Evolutionary conservation across 2,113 vertebrate genomes (phyloP).

Genomic region (Nothocercus julius): DNA sequence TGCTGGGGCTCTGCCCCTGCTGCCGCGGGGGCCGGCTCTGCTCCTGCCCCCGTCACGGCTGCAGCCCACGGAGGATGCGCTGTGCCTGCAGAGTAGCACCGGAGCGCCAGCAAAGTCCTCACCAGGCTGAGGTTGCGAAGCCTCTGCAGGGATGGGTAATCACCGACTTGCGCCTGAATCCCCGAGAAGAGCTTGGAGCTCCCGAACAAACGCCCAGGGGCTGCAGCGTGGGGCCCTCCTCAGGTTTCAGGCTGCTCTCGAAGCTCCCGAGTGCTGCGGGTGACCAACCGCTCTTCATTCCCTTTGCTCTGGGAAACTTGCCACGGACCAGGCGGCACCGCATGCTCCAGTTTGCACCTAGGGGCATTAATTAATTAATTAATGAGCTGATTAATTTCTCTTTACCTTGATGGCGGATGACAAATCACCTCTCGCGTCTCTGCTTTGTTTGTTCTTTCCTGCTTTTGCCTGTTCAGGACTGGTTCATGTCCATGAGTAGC

Average conservation of each 20-base stretch:
- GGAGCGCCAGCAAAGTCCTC: too few relatives aligned
- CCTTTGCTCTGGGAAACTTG: not conserved
- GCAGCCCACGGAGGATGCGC: too few relatives aligned
- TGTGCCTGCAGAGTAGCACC: too few relatives aligned
- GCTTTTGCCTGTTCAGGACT: not conserved
- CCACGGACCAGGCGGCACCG: fast-evolving
- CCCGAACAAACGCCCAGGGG: too few relatives aligned
- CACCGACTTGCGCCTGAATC: too few relatives aligned
- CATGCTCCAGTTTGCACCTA: not conserved
- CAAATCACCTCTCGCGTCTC: not conserved
- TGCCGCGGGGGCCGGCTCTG: too few relatives aligned
- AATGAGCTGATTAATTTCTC: not conserved
- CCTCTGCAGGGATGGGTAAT: too few relatives aligned
- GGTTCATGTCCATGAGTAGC: not conserved
- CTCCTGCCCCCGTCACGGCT: too few relatives aligned
- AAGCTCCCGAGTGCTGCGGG: fast-evolving
- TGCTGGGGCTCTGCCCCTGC: too few relatives aligned
- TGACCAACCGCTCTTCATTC: not conserved
- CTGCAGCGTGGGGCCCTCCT: not conserved
- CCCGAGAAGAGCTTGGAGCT: too few relatives aligned
- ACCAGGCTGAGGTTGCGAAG: too few relatives aligned
- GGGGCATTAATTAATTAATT: not conserved
- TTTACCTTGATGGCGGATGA: not conserved
- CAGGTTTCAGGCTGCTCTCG: not conserved
- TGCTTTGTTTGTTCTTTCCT: not conserved